phyloP scores from a whole-genome alignment of 1,140 invertebrate species.

The Plectrocnemia conspersa region DNA sequence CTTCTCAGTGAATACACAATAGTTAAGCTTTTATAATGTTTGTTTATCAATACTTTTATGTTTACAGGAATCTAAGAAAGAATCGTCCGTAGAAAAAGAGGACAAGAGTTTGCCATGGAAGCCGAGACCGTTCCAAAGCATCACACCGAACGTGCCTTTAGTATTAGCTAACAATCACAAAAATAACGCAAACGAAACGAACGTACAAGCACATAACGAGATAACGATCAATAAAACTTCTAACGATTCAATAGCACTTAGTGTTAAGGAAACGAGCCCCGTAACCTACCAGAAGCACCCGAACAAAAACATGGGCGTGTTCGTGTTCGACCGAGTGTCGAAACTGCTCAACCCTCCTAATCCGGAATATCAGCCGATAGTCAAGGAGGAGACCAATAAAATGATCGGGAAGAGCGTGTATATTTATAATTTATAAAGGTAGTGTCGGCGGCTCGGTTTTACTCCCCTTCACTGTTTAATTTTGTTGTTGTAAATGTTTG shows the following conservation, averaged over 20 bases:
- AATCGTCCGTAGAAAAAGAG: background rate
- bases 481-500: constrained; percentile 8
- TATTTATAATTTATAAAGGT: constrained; percentile 27
- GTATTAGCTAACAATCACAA: background rate
- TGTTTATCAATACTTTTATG: too few relatives aligned
- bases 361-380: constrained; percentile 19
- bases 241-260: constrained; percentile 5
- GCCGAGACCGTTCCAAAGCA: constrained; percentile 6
- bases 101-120: background rate
- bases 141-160: background rate
- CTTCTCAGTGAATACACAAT: too few relatives aligned
- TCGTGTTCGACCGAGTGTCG: constrained; percentile 31
- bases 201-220: background rate
- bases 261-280: constrained; percentile 10
- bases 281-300: constrained; percentile 14
- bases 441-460: background rate
- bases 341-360: constrained; percentile 15
- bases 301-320: constrained; percentile 22
- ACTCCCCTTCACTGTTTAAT: constrained; percentile 29
- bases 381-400: constrained; percentile 21
- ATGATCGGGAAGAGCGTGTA: constrained; percentile 21
- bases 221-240: background rate
- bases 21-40: too few relatives aligned
- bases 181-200: background rate
- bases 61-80: too few relatives aligned